Evolutionary conservation across 2,797 vertebrate genomes (phyloP).

Genomic region (Staurois parvus): DNA sequence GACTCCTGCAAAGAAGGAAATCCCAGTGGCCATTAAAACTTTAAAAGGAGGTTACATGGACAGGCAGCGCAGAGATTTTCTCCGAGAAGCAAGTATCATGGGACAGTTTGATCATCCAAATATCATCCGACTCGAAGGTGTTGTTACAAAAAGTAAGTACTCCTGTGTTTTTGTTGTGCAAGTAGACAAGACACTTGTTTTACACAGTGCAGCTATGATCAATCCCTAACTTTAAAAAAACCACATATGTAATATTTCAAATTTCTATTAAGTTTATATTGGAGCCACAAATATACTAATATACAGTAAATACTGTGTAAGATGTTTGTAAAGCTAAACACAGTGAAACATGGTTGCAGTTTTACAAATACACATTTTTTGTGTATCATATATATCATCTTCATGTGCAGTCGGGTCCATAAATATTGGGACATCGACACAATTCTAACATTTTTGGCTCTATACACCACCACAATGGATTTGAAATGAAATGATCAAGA

Average conservation of each 20-base stretch:
- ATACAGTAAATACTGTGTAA: neutral
- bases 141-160: slow-evolving; percentile 95
- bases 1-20: slow-evolving; percentile 89
- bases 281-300: neutral
- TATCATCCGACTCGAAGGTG: slow-evolving; percentile 92
- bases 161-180: slow-evolving; percentile 3
- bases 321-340: no score
- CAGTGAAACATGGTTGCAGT: no score
- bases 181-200: slow-evolving; percentile 18
- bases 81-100: slow-evolving; percentile 97
- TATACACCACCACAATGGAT: no score
- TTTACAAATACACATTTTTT: no score
- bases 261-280: neutral
- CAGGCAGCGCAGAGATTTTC: slow-evolving; percentile 91
- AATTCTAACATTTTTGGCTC: no score
- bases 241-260: neutral
- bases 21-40: slow-evolving; percentile 97
- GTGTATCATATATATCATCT: no score
- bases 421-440: no score
- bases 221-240: neutral
- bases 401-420: no score
- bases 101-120: slow-evolving; percentile 97
- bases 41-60: slow-evolving; percentile 94
- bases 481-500: no score
- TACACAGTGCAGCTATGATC: neutral